Conservation (phyloP, 2,888 invertebrate genomes). For the Strigamia transsilvanica region DNA sequence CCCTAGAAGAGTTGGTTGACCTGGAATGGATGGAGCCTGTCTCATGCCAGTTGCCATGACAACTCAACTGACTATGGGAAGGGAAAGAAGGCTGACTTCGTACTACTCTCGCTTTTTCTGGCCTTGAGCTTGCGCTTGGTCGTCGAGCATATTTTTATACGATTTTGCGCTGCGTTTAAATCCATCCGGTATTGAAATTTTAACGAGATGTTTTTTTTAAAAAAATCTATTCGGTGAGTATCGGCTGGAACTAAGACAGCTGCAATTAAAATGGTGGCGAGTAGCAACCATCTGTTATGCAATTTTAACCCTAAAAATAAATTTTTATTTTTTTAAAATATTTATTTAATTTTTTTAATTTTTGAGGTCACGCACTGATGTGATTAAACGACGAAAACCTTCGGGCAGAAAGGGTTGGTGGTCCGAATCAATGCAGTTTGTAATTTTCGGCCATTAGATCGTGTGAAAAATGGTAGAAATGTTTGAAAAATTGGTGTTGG, state of each 20-base stretch:
- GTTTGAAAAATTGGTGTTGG: too few species aligned
- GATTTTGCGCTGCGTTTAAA: background rate
- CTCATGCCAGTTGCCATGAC: background rate
- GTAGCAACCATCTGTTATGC: slow-evolving; percentile 10
- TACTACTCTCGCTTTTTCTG: background rate
- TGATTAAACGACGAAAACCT: background rate
- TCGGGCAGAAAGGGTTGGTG: background rate
- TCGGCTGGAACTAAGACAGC: background rate
- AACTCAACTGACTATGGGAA: slow-evolving; percentile 21
- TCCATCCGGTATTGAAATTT: slow-evolving; percentile 1
- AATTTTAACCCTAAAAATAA: background rate
- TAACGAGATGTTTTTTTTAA: too few species aligned
- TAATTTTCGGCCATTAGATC: too few species aligned
- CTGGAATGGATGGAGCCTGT: slow-evolving; percentile 31
- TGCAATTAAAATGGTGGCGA: slow-evolving; percentile 24
- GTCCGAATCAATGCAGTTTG: background rate
- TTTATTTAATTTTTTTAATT: background rate
- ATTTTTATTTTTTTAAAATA: background rate
- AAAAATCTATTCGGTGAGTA: background rate
- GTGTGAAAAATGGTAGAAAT: too few species aligned
- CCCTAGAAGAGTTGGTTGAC: slow-evolving; percentile 24
- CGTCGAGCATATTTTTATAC: background rate
- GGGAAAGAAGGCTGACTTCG: background rate
- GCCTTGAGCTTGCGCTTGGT: slow-evolving; percentile 3
- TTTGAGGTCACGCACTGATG: slow-evolving; percentile 9